Conservation (phyloP, 2,888 invertebrate genomes). For the Lathronympha strigana region DNA sequence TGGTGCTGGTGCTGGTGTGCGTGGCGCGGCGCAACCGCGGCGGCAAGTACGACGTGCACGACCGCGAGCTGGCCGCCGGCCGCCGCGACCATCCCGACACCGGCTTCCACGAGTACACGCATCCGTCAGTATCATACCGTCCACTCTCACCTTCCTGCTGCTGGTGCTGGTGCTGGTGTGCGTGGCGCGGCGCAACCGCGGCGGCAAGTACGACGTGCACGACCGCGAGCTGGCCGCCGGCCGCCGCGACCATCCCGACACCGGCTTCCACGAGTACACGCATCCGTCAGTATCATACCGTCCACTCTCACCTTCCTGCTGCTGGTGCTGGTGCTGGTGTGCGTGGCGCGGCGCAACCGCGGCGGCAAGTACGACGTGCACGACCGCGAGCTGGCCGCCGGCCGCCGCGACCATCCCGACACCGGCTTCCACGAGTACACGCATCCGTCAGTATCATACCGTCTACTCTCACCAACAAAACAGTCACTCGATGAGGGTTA, state of each 20-base stretch:
- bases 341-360: conserved; percentile 97
- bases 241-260: conserved; percentile 94
- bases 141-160: neutral
- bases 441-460: conserved; percentile 89
- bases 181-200: conserved; percentile 97
- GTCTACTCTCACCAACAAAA: no score
- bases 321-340: conserved; percentile 85
- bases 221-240: conserved; percentile 98
- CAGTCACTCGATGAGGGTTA: no score
- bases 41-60: conserved; percentile 99
- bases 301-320: neutral
- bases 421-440: conserved; percentile 98
- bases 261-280: conserved; percentile 98
- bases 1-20: conserved; percentile 97
- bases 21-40: conserved; percentile 98
- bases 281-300: conserved; percentile 89
- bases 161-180: conserved; percentile 87
- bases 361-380: conserved; percentile 99
- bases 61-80: conserved; percentile 97
- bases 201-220: conserved; percentile 99
- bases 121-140: conserved; percentile 88
- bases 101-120: conserved; percentile 98
- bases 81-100: conserved; percentile 95
- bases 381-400: conserved; percentile 98
- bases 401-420: conserved; percentile 94